Conservation (phyloP, 1,140 invertebrate species). For the Brachionus sp. region DNA sequence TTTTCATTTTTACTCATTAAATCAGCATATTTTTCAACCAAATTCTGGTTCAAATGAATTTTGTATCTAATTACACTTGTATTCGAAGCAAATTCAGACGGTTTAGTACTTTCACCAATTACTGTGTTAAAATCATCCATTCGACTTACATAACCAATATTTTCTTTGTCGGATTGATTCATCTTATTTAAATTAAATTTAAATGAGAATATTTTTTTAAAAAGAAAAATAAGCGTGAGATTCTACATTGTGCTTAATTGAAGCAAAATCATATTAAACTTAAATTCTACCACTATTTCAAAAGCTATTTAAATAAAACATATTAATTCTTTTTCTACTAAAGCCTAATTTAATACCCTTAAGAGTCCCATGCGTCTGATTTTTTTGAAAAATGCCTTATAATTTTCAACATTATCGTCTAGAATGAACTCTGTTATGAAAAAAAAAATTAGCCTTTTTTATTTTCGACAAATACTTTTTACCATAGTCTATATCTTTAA, state of each 20-base stretch:
- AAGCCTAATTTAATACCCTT: background rate
- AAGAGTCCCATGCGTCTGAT: background rate
- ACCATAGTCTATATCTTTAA: background rate
- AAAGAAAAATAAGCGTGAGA: background rate
- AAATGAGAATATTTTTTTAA: background rate
- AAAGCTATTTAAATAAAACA: background rate
- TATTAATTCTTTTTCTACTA: background rate
- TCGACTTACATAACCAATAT: background rate
- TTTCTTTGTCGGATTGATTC: background rate
- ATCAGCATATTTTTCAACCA: slow-evolving; percentile 17
- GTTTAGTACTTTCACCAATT: slow-evolving; percentile 34
- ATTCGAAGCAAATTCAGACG: slow-evolving; percentile 27
- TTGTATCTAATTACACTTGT: background rate
- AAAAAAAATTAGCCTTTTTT: background rate
- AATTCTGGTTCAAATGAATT: background rate
- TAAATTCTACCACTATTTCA: background rate
- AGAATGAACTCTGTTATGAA: background rate
- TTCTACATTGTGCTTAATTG: background rate
- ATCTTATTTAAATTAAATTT: background rate
- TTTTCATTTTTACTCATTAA: slow-evolving; percentile 40
- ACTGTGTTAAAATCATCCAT: slow-evolving; percentile 4
- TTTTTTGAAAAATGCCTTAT: slow-evolving; percentile 17
- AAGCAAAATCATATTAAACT: background rate
- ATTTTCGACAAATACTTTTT: background rate
- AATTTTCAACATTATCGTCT: background rate